phyloP scores from a whole-genome alignment of 92 coral and sea anemone genomes.

The Scolanthus callimorphus region DNA sequence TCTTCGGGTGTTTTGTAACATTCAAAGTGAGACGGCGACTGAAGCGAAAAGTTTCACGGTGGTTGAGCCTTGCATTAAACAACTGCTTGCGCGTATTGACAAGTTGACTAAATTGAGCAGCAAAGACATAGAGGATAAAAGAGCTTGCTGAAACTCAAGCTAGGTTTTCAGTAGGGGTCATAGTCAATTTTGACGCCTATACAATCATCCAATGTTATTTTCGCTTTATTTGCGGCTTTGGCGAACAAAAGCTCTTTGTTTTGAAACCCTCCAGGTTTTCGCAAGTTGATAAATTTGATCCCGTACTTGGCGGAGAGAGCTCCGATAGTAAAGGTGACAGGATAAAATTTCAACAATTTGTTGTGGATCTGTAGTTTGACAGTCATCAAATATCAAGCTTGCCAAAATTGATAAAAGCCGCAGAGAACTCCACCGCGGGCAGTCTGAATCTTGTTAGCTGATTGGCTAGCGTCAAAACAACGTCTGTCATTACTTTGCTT shows the following conservation, averaged over 20 bases:
- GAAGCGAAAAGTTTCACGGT: too few relatives aligned
- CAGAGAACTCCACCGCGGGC: background rate
- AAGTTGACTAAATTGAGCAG: too few relatives aligned
- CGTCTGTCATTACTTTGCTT: background rate
- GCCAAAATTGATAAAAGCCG: conserved; percentile 1
- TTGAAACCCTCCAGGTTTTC: background rate
- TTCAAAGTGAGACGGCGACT: too few relatives aligned
- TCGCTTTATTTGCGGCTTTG: background rate
- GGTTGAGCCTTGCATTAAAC: too few relatives aligned
- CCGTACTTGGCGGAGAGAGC: background rate
- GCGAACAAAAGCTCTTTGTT: background rate
- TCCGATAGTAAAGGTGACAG: conserved; percentile 1
- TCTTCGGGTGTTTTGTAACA: too few relatives aligned
- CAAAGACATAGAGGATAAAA: too few relatives aligned
- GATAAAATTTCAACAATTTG: background rate
- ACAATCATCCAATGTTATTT: too few relatives aligned
- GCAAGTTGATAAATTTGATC: background rate
- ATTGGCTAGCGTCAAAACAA: background rate
- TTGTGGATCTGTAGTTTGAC: background rate
- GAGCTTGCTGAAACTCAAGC: too few relatives aligned
- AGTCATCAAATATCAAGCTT: background rate
- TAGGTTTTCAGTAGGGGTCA: background rate
- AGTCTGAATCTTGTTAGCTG: background rate
- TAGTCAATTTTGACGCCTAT: too few relatives aligned
- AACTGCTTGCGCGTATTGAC: too few relatives aligned